Percentiles rank a stretch among this genome's conserved stretches.
Evolutionary conservation across 2,888 invertebrate species (phyloP).

Genomic region (Drosophila rubida): DNA sequence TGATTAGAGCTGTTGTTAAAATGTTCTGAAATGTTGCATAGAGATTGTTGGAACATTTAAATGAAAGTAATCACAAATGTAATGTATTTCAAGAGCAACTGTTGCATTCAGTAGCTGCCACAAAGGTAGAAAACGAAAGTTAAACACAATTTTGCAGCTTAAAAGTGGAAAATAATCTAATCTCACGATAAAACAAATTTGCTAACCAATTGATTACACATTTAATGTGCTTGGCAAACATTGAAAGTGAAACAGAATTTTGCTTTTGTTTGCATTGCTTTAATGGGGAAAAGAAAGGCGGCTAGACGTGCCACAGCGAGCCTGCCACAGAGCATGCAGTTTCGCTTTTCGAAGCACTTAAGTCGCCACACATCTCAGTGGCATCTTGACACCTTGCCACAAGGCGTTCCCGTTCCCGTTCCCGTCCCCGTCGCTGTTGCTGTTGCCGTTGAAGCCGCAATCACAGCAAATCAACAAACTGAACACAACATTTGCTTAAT

Average conservation of each 20-base stretch:
- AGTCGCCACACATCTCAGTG: constrained; percentile 1
- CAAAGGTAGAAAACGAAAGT: too few relatives aligned
- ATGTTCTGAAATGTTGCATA: too few relatives aligned
- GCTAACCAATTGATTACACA: too few relatives aligned
- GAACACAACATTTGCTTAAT: constrained; percentile 64
- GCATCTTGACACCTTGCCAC: constrained; percentile 20
- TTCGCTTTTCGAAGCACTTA: constrained; percentile 12
- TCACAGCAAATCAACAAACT: constrained; percentile 57
- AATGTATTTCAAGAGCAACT: too few relatives aligned
- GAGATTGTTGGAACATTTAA: too few relatives aligned
- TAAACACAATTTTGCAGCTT: too few relatives aligned
- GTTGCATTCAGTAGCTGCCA: too few relatives aligned
- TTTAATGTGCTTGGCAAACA: background rate
- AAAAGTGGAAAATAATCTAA: too few relatives aligned
- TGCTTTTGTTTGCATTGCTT: background rate
- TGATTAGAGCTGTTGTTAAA: too few relatives aligned
- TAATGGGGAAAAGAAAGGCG: background rate
- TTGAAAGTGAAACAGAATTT: background rate
- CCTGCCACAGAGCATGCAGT: background rate
- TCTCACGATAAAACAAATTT: too few relatives aligned
- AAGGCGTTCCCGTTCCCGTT: background rate
- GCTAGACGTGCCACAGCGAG: background rate
- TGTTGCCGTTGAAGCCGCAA: constrained; percentile 30
- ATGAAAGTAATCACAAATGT: too few relatives aligned
- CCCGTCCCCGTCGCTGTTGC: constrained; percentile 1